Base-by-base conservation (phyloP, 64 coral and sea anemone genomes). In the Pachyseris speciosa region DNA sequence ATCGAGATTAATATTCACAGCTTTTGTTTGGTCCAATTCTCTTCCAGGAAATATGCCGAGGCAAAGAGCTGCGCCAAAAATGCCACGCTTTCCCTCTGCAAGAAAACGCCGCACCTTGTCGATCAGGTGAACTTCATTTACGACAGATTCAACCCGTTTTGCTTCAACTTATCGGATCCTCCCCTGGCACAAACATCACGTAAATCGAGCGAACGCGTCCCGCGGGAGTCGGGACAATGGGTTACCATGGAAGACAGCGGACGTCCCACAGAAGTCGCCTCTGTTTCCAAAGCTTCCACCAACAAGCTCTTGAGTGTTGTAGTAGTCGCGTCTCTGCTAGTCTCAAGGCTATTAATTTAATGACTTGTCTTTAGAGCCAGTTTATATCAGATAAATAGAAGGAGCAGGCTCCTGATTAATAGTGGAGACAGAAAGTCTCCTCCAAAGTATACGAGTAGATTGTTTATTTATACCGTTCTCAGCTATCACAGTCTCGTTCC, bases 131-230 rank as follows among this genome's bases (percentile, higher is more conserved):
- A 81, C 19, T 81, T 81, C 10, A 41, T 61, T 12, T 81, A 63
- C 9, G 77, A 81, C 55, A 25, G 17, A 10, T 81, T 81, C 22
- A 81, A 81, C 19, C 77, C 53, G 2, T 81, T 81, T 37, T 81
- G 77, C 30, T 11, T 12, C 11, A 15, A 42, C 3, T 34, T 39
- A 0, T 24, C 20, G 0, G 77, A 81, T 9, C 77, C 77, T 36
- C 48, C 47, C 16, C 1, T 50, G 8, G 13, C 27, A 16, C 31
- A 37, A 9, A 1, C 0, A 15, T 2, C 45, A 10, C n/a, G 0
- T 10, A 15, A 33, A 40, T 1, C 3, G 0, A 16, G 4, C 6
- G 48, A 9, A 9, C 16, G 52, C 0, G 8, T 59, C 51, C 8
- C 76, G 34, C 77, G 51, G 2, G 9, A 60, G 7, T 63, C 77